Conservation (phyloP, 2,888 invertebrate species). For the Zootermopsis nevadensis region DNA sequence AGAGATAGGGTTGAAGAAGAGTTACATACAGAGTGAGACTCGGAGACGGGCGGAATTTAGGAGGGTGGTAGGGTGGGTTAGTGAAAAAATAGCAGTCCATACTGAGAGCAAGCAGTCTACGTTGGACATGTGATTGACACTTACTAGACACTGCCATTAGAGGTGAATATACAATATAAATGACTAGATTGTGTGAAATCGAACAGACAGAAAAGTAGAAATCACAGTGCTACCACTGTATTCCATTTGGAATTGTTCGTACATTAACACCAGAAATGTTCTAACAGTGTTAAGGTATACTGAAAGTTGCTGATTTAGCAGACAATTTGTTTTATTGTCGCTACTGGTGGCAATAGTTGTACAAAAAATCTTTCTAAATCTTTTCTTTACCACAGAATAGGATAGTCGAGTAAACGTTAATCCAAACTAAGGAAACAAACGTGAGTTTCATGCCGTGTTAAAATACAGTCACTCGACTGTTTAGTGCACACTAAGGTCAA, state of each 20-base stretch:
- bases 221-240: background rate
- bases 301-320: no score
- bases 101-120: no score
- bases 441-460: no score
- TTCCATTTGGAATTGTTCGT: background rate
- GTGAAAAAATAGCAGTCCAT: background rate
- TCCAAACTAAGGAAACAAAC: no score
- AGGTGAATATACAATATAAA: constrained; percentile 39
- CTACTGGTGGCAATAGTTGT: no score
- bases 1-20: constrained; percentile 5
- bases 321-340: no score
- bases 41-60: background rate
- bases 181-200: background rate
- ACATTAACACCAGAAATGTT: background rate
- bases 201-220: background rate
- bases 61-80: background rate
- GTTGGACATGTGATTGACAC: constrained; percentile 39
- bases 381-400: no score
- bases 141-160: constrained; percentile 36
- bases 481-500: no score
- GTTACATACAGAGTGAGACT: background rate
- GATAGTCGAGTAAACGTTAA: no score
- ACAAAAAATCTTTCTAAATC: no score
- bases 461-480: no score
- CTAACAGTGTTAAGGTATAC: background rate